These are phyloP conservation scores for Lochmaea crataegi DNA, from an alignment of 2,888 invertebrate genomes.

Conservation along the genomic window DNA sequence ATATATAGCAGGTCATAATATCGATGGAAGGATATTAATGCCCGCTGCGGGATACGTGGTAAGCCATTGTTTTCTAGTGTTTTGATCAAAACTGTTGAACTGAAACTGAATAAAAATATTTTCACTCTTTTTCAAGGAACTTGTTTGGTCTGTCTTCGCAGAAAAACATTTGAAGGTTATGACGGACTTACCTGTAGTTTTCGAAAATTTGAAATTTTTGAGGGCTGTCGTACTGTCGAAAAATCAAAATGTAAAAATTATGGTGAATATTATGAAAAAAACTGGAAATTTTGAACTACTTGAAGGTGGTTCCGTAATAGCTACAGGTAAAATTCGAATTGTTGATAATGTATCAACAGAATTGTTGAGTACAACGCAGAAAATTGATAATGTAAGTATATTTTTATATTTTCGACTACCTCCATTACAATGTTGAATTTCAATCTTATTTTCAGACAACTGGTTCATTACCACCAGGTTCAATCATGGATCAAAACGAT, in stretches of 20 bases:
- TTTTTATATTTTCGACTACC: too few species aligned
- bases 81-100: too few species aligned
- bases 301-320: conserved; percentile 75
- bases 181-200: conserved; percentile 67
- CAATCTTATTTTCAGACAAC: conserved; percentile 6
- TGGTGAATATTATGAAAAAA: conserved; percentile 50
- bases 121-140: conserved; percentile 51
- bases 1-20: conserved; percentile 48
- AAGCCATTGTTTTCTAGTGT: conserved; percentile 26
- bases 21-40: conserved; percentile 61
- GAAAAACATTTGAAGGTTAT: conserved; percentile 59
- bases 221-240: conserved; percentile 69
- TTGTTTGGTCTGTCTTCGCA: conserved; percentile 69
- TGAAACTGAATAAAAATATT: too few species aligned
- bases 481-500: conserved; percentile 40
- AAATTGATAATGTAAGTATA: neutral
- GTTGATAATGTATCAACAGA: conserved; percentile 66
- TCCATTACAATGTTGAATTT: neutral
- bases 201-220: conserved; percentile 70
- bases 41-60: conserved; percentile 71
- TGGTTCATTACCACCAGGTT: neutral
- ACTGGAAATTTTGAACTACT: conserved; percentile 54
- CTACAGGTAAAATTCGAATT: conserved; percentile 73
- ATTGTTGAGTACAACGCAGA: conserved; percentile 28
- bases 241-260: conserved; percentile 56